Evolutionary conservation across 1,140 invertebrate genomes (phyloP), one percentile per base, ranked within the genome.

Genomic region (Pogonomyrmex barbatus): DNA sequence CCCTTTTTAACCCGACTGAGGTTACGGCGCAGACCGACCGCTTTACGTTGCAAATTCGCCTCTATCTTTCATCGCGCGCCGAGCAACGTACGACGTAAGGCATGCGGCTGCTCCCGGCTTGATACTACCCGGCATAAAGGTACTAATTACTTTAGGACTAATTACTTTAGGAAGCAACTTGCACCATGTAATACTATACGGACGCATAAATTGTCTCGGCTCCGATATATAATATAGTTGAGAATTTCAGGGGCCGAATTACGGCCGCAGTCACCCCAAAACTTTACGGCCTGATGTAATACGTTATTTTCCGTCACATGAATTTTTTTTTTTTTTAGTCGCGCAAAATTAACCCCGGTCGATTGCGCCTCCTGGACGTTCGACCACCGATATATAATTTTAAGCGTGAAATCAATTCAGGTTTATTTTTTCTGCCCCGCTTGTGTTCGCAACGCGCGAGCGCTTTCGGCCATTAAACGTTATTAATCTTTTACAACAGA

Each of bases 61-160:
- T 86, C 24, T 56, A 78, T 67, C 73, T 76, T 73, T 75, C 56
- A 50, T 70, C 68, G 68, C 33, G 79, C 52, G 30, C 30, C 75
- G 54, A 50, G 78, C 54, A 63, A 73, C 78, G 78, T 75, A 79
- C 70, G 87, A 88, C 67, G 58, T 17, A 82, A 75, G 68, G 68
- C 79, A 60, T 83, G 68, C 58, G 62, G 68, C 76, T 76, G 54
- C 88, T 88, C 78, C 87, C 78, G 78, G 70, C 68, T 52, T 67
- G 88, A 89, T 86, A 89, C 84, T 89, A 81, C 76, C 79, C 54
- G 45, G 83, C 33, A 89, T 89, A 89, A 89, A 88, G 88, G 87
- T 82, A 82, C 83, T 89, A 89, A 89, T 89, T 89, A 88, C 88
- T 89, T 88, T 78, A 78, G 50, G 76, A 89, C 87, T 89, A 89